Evolutionary conservation across 2,113 vertebrate genomes (phyloP), one percentile per base, ranked within the genome.

Genomic region (Shinisaurus crocodilurus): DNA sequence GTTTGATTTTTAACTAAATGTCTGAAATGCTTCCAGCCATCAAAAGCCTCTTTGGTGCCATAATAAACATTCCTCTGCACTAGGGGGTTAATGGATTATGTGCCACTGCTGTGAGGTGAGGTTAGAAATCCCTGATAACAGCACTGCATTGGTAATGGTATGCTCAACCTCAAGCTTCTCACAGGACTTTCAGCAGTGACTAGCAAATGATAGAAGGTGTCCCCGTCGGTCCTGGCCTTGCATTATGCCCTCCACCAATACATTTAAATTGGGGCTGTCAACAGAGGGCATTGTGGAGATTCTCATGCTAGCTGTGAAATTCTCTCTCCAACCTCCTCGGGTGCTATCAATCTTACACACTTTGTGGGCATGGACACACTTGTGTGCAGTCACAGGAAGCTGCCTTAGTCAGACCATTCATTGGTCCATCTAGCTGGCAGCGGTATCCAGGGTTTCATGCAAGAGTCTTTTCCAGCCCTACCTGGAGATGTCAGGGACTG

Each of bases 1-100:
- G n/a, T 69, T 86, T 79, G 75, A 23, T 83, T 74, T 72, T 72
- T 89, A 83, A 74, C 48, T n/a, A 81, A 88, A 81, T 81, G 63
- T 7, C 27, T 84, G 82, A 89, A 85, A 29, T 37, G 16, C 15
- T 89, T 85, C 72, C 57, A 77, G 43, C n/a, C 63, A 57, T 63
- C 63, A 23, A 43, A 54, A 69, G 20, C 37, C 45, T 86, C 79
- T 75, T 16, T 32, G 34, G 43, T 50, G 75, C 40, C 45, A 70
- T 34, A 43, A 34, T 54, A 69, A 57, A 37, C 18, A 80, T 90
- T 57, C 82, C n/a, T 80, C 32, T n/a, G 43, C 37, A 40, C 16
- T 23, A 7, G 13, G 63, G 37, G 45, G 82, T 54, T 69, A 79
- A 70, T 54, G 83, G 63, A 13, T 57, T 69, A n/a, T 74, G 70